These are phyloP conservation scores for Mormyrops attenuatus DNA, from an alignment of 2,797 vertebrate genomes.

Conservation along the genomic window DNA sequence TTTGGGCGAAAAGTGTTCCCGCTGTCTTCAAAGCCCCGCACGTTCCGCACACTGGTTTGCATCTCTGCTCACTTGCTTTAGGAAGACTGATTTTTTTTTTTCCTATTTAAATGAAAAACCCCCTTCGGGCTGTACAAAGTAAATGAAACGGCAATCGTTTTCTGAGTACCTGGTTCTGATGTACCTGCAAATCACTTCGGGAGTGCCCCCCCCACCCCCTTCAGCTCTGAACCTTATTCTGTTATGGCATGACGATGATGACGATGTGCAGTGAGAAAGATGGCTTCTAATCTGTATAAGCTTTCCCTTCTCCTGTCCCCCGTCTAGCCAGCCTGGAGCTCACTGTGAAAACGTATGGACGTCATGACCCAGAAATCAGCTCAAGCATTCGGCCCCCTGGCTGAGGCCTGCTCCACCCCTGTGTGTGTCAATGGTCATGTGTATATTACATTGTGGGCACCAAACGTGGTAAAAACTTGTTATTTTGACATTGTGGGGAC, in stretches of 20 bases:
- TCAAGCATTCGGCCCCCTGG: background rate
- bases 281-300: background rate
- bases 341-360: background rate
- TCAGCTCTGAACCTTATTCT: background rate
- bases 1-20: background rate
- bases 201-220: background rate
- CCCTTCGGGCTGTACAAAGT: conserved; percentile 47
- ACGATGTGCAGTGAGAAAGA: background rate
- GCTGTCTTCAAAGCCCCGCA: background rate
- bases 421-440: background rate
- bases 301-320: background rate
- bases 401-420: background rate
- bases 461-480: no score
- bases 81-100: conserved; percentile 61
- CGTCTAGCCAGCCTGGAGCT: background rate
- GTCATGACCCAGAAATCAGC: background rate
- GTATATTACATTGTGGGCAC: background rate
- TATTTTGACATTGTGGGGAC: no score
- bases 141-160: conserved; percentile 59
- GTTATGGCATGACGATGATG: background rate
- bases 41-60: conserved; percentile 44
- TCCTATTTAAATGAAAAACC: background rate
- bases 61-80: conserved; percentile 63
- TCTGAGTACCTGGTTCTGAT: conserved; percentile 33
- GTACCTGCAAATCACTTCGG: background rate